These are phyloP conservation scores for Rhynchotus rufescens DNA, from an alignment of 2,797 vertebrate genomes.

Conservation along the genomic window DNA sequence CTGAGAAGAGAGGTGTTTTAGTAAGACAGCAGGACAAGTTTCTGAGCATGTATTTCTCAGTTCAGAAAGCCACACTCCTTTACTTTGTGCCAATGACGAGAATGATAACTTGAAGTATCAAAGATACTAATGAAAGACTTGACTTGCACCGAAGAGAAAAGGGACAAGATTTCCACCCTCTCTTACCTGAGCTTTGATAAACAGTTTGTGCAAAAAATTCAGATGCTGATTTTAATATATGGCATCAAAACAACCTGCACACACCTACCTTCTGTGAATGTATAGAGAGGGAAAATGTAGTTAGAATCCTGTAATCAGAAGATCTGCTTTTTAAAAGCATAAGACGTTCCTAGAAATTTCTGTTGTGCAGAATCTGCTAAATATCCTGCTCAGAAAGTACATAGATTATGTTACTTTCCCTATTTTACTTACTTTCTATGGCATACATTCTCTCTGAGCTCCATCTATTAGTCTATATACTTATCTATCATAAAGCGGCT, in stretches of 20 bases:
- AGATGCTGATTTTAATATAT: not conserved
- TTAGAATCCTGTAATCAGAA: not conserved
- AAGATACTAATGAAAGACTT: not conserved
- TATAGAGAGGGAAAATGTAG: not conserved
- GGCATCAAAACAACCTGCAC: not conserved
- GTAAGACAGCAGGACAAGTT: not conserved
- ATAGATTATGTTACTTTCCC: not conserved
- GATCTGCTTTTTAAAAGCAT: not conserved
- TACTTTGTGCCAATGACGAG: not conserved
- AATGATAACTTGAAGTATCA: not conserved
- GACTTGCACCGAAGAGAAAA: not conserved
- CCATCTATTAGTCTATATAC: fast-evolving
- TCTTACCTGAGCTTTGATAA: not conserved
- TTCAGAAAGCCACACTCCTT: not conserved
- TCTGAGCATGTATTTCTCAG: not conserved
- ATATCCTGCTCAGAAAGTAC: not conserved
- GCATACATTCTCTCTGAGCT: not conserved
- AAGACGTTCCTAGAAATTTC: not conserved
- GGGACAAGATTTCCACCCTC: not conserved
- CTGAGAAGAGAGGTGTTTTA: not conserved
- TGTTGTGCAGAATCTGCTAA: not conserved
- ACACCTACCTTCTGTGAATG: not conserved
- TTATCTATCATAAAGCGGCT: not conserved
- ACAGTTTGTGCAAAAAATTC: conserved; percentile 5
- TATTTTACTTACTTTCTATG: not conserved